Base-by-base conservation (phyloP, 1,140 invertebrate species). In the Panonychus citri region DNA sequence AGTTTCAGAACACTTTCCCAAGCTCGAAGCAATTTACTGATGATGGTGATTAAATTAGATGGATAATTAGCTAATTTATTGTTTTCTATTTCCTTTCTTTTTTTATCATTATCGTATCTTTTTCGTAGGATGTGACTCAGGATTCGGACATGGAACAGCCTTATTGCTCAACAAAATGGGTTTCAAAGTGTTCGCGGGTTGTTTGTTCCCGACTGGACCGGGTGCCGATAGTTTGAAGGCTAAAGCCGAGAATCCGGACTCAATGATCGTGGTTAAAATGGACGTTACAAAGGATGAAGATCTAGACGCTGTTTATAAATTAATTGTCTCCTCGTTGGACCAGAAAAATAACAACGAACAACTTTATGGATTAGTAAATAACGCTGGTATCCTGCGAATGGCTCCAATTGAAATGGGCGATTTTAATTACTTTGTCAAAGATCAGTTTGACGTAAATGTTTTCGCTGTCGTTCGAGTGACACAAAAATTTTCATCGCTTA, bases 41-140 rank as follows among this genome's bases (percentile, higher is more conserved):
- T 40, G 13, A 7, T 19, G 21, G 7, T 46, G 15, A 21, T 46
- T 21, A 46, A 46, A 13, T n/a, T 43, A 43, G 4, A n/a, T 19
- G 10, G 2, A 2, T 0, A 46, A 46, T 46, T n/a, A 46, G 17
- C 43, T 46, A 19, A 19, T 21, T 46, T n/a, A 3, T 21, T 43
- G 4, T n/a, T 46, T 24, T 46, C 13, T 46, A 1, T 4, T 19
- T 7, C 15, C 19, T 46, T 13, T 7, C 17, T 46, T 65, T 52
- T n/a, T n/a, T n/a, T n/a, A n/a, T n/a, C n/a, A n/a, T n/a, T n/a
- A n/a, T n/a, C n/a, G n/a, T n/a, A n/a, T n/a, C n/a, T n/a, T n/a
- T n/a, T n/a, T n/a, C n/a, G n/a, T 61, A 67, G 73, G 73, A n/a
- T 73, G 71, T 65, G 73, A 74, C 57, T 64, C 64, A 24, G 73